These are phyloP conservation scores for Drosophila nigromelanica DNA, from an alignment of 1,140 invertebrate species.

Conservation along the genomic window DNA sequence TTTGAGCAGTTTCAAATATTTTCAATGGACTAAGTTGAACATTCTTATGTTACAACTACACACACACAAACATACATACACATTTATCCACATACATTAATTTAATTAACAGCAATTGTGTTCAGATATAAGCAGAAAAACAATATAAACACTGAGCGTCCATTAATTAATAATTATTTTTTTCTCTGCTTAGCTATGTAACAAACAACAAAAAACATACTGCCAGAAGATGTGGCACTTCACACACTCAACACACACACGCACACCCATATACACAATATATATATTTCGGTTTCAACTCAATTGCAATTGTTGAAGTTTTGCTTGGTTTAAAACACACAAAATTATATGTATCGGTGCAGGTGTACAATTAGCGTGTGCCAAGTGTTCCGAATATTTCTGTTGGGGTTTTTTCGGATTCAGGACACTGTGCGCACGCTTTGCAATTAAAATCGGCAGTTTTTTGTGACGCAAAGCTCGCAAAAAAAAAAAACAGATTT, in stretches of 20 bases:
- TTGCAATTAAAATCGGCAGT: constrained; percentile 23
- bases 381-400: constrained; percentile 24
- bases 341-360: constrained; percentile 72
- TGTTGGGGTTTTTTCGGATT: constrained; percentile 11
- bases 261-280: background rate
- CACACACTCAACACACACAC: constrained; percentile 6
- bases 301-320: constrained; percentile 30
- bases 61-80: background rate
- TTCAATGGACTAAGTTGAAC: constrained; percentile 80
- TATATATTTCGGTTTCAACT: background rate
- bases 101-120: constrained; percentile 57
- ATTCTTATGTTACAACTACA: constrained; percentile 54
- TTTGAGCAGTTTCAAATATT: constrained; percentile 58
- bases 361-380: constrained; percentile 55
- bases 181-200: background rate
- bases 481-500: constrained; percentile 8
- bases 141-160: constrained; percentile 27
- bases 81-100: background rate
- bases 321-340: constrained; percentile 25
- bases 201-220: constrained; percentile 41
- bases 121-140: constrained; percentile 48
- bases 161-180: constrained; percentile 36
- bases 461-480: constrained; percentile 16
- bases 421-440: constrained; percentile 38
- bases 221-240: constrained; percentile 52